These are phyloP conservation scores for Bemisia tabaci DNA, from an alignment of 1,140 invertebrate genomes.

Conservation along the genomic window DNA sequence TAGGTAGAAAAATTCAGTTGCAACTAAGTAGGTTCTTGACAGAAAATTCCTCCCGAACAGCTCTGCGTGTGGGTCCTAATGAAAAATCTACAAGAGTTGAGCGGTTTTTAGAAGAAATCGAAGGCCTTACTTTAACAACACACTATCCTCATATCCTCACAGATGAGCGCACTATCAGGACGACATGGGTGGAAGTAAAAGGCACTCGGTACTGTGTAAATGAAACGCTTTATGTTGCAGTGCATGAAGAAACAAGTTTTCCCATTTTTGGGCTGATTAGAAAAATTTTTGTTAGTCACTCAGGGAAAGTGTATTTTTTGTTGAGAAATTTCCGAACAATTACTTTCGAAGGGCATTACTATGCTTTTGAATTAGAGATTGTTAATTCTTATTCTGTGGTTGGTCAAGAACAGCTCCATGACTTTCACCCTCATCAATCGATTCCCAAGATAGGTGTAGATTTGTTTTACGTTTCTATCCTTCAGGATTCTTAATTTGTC, in stretches of 20 bases:
- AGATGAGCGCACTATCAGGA: background rate
- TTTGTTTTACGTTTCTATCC: no score
- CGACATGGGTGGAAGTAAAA: background rate
- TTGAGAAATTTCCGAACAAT: background rate
- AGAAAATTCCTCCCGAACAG: background rate
- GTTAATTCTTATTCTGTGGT: background rate
- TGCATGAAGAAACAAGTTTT: background rate
- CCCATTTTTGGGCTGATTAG: background rate
- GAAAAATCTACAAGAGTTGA: background rate
- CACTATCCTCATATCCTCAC: background rate
- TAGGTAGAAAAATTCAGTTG: background rate
- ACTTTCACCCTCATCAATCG: background rate
- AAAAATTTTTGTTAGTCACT: background rate
- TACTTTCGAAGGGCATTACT: background rate
- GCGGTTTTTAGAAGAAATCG: background rate
- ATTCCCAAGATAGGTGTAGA: no score
- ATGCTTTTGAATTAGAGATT: background rate
- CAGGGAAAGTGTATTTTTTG: background rate
- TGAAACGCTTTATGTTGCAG: background rate
- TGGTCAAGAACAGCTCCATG: background rate
- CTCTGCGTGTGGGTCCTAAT: background rate
- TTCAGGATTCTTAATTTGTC: no score
- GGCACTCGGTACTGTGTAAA: background rate
- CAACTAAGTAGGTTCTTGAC: background rate
- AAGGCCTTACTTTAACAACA: background rate